Conservation (phyloP, 2,888 invertebrate species). For the Lithophane semibrunnea region DNA sequence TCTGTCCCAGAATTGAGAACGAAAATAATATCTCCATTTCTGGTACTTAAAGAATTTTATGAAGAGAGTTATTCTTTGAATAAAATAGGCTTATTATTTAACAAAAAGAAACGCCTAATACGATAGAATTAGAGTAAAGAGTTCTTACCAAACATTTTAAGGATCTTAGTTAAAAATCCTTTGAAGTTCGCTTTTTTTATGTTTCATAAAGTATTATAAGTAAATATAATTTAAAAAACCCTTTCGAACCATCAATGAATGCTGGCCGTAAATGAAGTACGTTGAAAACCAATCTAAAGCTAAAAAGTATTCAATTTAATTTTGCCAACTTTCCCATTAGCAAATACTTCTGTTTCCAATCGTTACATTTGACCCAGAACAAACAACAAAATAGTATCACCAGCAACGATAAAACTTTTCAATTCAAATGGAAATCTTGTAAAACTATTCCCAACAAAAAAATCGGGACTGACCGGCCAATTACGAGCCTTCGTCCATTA, state of each 20-base stretch:
- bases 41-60: background rate
- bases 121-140: background rate
- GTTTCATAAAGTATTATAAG: background rate
- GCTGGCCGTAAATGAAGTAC: background rate
- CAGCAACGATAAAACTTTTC: constrained; percentile 16
- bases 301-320: background rate
- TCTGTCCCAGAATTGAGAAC: constrained; percentile 9
- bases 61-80: constrained; percentile 7
- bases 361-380: background rate
- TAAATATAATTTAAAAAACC: background rate
- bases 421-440: constrained; percentile 49
- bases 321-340: too few relatives aligned
- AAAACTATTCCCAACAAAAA: constrained; percentile 48
- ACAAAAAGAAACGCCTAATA: background rate
- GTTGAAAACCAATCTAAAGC: background rate
- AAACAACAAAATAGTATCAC: constrained; percentile 6
- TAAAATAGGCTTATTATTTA: constrained; percentile 8
- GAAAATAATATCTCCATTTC: constrained; percentile 6
- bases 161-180: background rate
- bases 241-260: background rate
- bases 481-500: constrained; percentile 38
- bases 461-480: constrained; percentile 46
- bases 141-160: background rate
- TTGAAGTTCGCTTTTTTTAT: background rate
- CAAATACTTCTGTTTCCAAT: background rate